Evolutionary conservation across 2,113 vertebrate species (phyloP).

Genomic region (Ranitomeya imitator): DNA sequence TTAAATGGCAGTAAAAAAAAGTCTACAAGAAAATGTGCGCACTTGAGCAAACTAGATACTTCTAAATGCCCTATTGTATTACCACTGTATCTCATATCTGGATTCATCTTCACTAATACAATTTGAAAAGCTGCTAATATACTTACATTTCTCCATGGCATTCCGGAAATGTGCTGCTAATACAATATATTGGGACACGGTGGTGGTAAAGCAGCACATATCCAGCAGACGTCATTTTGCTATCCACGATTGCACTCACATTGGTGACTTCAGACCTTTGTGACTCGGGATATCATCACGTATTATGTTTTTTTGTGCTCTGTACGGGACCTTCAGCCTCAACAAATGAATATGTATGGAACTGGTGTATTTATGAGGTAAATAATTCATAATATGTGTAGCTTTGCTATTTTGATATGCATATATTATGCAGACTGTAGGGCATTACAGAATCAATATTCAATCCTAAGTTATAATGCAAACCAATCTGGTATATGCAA

Average conservation of each 20-base stretch:
- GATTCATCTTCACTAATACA: constrained; percentile 42
- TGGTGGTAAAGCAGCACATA: not conserved
- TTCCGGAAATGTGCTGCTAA: constrained; percentile 25
- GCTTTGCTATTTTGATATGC: constrained; percentile 26
- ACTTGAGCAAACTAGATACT: not conserved
- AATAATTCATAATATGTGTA: constrained; percentile 26
- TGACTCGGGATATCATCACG: not conserved
- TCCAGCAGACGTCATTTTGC: not conserved
- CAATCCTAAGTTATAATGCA: not conserved
- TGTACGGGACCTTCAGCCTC: constrained; percentile 6
- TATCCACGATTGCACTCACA: not conserved
- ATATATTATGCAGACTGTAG: constrained; percentile 9
- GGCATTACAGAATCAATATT: constrained; percentile 15
- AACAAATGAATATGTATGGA: constrained; percentile 19
- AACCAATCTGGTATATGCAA: not conserved
- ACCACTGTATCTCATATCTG: constrained; percentile 36
- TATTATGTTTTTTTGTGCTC: not conserved
- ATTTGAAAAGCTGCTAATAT: constrained; percentile 47
- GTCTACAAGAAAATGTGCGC: not conserved
- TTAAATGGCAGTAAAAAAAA: not conserved
- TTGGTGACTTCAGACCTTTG: not conserved
- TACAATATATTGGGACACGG: constrained; percentile 18
- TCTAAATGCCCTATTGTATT: constrained; percentile 22
- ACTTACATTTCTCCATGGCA: constrained; percentile 44
- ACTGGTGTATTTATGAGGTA: constrained; percentile 16